Conservation (phyloP, 2,113 vertebrate genomes). For the Ammodytes marinus region DNA sequence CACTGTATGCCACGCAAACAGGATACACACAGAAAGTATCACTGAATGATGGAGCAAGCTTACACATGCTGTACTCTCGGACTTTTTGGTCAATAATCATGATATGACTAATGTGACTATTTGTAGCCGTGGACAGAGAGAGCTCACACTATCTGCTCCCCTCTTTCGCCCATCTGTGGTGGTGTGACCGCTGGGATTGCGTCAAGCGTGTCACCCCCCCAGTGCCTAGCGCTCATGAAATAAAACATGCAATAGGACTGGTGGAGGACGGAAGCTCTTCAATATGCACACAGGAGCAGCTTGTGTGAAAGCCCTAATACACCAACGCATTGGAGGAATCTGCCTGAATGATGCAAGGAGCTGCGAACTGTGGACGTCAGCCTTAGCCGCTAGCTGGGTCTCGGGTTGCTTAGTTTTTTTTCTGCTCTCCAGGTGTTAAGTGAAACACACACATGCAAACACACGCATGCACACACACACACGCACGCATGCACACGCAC, state of each 20-base stretch:
- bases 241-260: slow-evolving; percentile 13
- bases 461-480: slow-evolving; percentile 11
- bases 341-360: slow-evolving; percentile 22
- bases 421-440: slow-evolving; percentile 62
- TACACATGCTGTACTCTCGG: slow-evolving; percentile 25
- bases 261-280: slow-evolving; percentile 21
- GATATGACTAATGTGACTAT: background rate
- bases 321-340: slow-evolving; percentile 39
- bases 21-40: slow-evolving; percentile 29
- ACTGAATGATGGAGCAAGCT: slow-evolving; percentile 14
- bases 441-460: slow-evolving; percentile 44
- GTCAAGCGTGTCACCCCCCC: background rate
- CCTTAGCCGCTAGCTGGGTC: background rate
- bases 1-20: background rate
- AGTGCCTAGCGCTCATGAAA: slow-evolving; percentile 15
- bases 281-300: slow-evolving; percentile 42
- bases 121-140: slow-evolving; percentile 1
- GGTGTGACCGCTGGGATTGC: slow-evolving; percentile 39
- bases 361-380: slow-evolving; percentile 22
- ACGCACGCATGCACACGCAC: slow-evolving; percentile 17
- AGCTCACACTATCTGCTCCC: slow-evolving; percentile 11
- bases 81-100: slow-evolving; percentile 18
- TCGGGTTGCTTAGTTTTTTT: slow-evolving; percentile 52
- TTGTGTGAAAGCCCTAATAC: slow-evolving; percentile 43
- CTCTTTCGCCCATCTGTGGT: slow-evolving; percentile 35